A percentile compares a stretch with the other conserved stretches of the same genome.
phyloP scores from a whole-genome alignment of 2,113 vertebrate genomes.

The Aspidoscelis tigris region DNA sequence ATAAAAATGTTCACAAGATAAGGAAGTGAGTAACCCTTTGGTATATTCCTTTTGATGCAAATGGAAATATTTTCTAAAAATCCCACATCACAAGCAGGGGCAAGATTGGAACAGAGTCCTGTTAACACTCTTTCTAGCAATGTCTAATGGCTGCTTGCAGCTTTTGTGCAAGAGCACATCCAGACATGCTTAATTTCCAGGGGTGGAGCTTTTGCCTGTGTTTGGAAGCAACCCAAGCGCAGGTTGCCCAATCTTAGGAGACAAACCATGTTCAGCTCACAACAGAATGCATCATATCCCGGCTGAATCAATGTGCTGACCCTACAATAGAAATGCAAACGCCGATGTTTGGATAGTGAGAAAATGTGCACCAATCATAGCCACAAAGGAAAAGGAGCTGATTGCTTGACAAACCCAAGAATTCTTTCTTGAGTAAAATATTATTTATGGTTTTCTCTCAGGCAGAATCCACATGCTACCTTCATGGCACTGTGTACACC shows the following conservation, averaged over 20 bases:
- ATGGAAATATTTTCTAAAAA: no score
- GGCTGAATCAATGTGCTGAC: background rate
- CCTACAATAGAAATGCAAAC: background rate
- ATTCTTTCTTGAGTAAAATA: background rate
- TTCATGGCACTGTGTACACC: no score
- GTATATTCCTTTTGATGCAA: no score
- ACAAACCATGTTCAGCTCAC: background rate
- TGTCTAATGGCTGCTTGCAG: background rate
- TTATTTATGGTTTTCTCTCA: background rate
- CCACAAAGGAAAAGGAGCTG: background rate
- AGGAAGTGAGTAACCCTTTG: background rate
- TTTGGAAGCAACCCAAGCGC: no score
- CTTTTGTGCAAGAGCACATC: background rate
- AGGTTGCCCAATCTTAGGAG: background rate
- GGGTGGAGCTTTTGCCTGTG: no score
- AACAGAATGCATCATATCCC: background rate
- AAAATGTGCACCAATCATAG: background rate
- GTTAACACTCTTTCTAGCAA: background rate
- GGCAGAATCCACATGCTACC: background rate
- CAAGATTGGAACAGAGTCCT: background rate
- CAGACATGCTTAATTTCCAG: no score
- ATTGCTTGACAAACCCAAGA: background rate
- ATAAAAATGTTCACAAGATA: background rate
- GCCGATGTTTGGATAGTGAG: background rate
- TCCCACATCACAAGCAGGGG: background rate